Conservation (phyloP, 2,888 invertebrate species). For the Tetranychus piercei region DNA sequence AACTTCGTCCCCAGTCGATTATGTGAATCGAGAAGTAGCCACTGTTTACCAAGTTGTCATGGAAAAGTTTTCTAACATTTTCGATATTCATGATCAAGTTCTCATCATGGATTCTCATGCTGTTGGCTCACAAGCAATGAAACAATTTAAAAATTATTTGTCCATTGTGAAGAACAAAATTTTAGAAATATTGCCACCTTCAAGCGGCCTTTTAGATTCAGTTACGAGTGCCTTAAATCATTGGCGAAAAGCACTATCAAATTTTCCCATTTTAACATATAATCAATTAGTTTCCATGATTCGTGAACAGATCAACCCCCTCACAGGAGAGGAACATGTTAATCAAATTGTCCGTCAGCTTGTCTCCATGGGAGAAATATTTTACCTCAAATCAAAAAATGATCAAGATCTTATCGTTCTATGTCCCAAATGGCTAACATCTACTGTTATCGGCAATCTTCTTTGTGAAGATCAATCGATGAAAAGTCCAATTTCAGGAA, state of each 20-base stretch:
- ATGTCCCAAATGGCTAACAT: constrained; percentile 48
- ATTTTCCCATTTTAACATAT: constrained; percentile 46
- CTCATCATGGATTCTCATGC: constrained; percentile 45
- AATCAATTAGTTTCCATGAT: constrained; percentile 41
- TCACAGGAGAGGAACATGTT: constrained; percentile 46
- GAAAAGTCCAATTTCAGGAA: constrained; percentile 43
- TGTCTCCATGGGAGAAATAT: constrained; percentile 46
- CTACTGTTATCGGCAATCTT: constrained; percentile 46
- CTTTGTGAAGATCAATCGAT: constrained; percentile 34
- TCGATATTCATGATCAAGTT: constrained; percentile 42
- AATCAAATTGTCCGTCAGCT: constrained; percentile 44
- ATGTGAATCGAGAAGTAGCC: neutral
- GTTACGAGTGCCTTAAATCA: constrained; percentile 37
- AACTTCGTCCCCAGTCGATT: neutral
- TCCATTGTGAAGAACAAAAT: constrained; percentile 38
- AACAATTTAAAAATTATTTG: constrained; percentile 42
- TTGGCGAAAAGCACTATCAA: constrained; percentile 39
- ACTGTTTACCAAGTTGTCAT: constrained; percentile 3
- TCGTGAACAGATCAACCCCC: constrained; percentile 43
- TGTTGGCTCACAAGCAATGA: constrained; percentile 44
- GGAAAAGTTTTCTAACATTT: constrained; percentile 39
- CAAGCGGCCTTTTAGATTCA: constrained; percentile 44
- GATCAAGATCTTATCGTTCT: constrained; percentile 45
- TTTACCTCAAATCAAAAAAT: constrained; percentile 39
- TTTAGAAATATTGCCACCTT: constrained; percentile 40